Conservation (phyloP, 2,888 invertebrate species). For the Acleris laterana region DNA sequence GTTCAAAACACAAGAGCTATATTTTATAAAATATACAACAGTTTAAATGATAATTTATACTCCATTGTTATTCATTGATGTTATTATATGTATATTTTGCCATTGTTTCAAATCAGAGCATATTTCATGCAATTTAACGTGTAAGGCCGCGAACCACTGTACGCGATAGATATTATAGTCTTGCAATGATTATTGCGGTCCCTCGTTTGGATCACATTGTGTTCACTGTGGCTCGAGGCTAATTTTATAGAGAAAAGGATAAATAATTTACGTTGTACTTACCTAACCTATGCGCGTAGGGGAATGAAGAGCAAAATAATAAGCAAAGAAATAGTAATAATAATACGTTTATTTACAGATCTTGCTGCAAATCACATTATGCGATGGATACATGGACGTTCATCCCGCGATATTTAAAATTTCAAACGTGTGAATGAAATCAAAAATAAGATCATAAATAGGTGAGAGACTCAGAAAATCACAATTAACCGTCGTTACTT, state of each 20-base stretch:
- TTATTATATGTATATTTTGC: slow-evolving; percentile 85
- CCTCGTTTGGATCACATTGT: not conserved
- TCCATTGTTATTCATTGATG: slow-evolving; percentile 85
- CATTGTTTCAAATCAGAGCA: slow-evolving; percentile 85
- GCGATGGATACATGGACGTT: slow-evolving; percentile 53
- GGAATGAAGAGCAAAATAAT: slow-evolving; percentile 9
- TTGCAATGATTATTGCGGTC: not conserved
- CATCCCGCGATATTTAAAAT: slow-evolving; percentile 50
- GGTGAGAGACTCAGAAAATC: slow-evolving; percentile 8
- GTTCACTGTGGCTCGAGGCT: no score
- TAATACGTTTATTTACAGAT: no score
- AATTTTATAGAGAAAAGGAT: no score
- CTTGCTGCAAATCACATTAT: slow-evolving; percentile 50
- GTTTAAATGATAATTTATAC: slow-evolving; percentile 85
- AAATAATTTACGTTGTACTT: no score
- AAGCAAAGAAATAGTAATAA: slow-evolving; percentile 14
- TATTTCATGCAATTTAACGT: slow-evolving; percentile 84
- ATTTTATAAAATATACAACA: slow-evolving; percentile 84
- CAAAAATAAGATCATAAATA: slow-evolving; percentile 17
- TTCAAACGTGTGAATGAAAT: slow-evolving; percentile 46
- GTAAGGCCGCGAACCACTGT: slow-evolving; percentile 58
- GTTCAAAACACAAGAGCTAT: slow-evolving; percentile 75
- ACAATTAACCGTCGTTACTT: not conserved
- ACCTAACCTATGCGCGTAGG: not conserved
- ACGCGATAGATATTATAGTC: slow-evolving; percentile 41